Evolutionary conservation across 1,140 invertebrate species (phyloP).

Genomic region (Cherax quadricarinatus): DNA sequence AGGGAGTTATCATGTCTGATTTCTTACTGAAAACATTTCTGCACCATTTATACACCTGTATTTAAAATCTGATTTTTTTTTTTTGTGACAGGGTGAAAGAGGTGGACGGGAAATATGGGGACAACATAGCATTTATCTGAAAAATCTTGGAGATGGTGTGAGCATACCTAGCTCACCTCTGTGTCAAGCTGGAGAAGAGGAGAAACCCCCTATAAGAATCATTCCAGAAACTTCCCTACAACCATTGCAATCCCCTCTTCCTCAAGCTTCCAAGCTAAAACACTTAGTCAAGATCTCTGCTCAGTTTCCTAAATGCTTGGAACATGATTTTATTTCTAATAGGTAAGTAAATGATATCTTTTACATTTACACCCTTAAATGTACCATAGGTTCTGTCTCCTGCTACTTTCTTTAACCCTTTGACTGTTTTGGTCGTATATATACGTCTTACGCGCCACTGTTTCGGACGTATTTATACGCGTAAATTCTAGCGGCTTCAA

Average conservation of each 20-base stretch:
- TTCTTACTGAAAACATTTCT: too few relatives aligned
- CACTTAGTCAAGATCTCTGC: slow-evolving; percentile 56
- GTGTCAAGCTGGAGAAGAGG: slow-evolving; percentile 42
- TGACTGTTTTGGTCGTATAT: too few relatives aligned
- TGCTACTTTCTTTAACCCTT: too few relatives aligned
- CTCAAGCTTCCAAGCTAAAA: slow-evolving; percentile 34
- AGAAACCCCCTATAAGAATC: slow-evolving; percentile 58
- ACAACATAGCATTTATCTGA: slow-evolving; percentile 50
- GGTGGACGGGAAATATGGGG: slow-evolving; percentile 34
- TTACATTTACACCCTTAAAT: too few relatives aligned
- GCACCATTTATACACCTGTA: too few relatives aligned
- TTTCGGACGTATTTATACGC: too few relatives aligned
- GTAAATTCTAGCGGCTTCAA: too few relatives aligned
- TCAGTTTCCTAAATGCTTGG: slow-evolving; percentile 34
- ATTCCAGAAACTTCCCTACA: slow-evolving; percentile 47
- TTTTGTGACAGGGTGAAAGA: slow-evolving; percentile 37
- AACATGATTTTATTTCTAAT: slow-evolving; percentile 51
- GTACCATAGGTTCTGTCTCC: too few relatives aligned
- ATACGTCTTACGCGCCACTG: too few relatives aligned
- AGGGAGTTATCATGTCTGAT: too few relatives aligned
- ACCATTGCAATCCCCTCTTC: slow-evolving; percentile 37
- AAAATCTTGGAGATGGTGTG: slow-evolving; percentile 33
- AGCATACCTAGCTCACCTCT: slow-evolving; percentile 24
- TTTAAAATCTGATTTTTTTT: too few relatives aligned
- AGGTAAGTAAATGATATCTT: slow-evolving; percentile 22